Base-by-base conservation (phyloP, 2,797 vertebrate species). In the Lates japonicus region DNA sequence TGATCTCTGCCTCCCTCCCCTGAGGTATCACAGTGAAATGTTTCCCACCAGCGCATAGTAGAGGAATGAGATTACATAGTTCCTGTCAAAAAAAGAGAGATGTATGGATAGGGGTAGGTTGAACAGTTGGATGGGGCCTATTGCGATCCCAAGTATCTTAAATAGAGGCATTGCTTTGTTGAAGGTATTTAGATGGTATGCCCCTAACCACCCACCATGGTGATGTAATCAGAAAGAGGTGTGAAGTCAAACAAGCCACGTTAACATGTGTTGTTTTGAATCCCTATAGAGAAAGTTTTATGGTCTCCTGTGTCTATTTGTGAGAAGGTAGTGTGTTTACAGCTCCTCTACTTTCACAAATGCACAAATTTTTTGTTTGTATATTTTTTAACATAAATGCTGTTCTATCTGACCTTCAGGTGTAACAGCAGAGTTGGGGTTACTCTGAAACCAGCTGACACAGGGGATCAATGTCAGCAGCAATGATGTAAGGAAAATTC, bases 201-300 rank as follows among this genome's bases (percentile, higher is more conserved):
- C 33, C 72, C 65, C n/a, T 51, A 65, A 81, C 72, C 74, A 80
- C 68, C 81, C 72, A 74, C 60, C 37, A 46, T 5, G 31, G 82
- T 81, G 76, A 86, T 79, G 70, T 86, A 84, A 92, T 86, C 77
- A 29, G 65, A 29, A 22, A 57, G 69, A 86, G 65, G 76, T 78
- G 64, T 77, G 63, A 88, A 75, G 76, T 33, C 82, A 81, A 90
- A 85, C 78, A 81, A 63, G 48, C 60, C 70, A 54, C n/a, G 69
- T 78, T 60, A 62, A 81, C 82, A 63, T 49, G 58, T 44, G 42
- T 25, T 61, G 31, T 58, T 80, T 69, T 60, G 10, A 65, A 66
- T 70, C 59, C 35, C 7, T 6, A 7, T 17, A 25, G 33, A 60
- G 39, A 52, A 41, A 1, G 22, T 59, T 63, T 52, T 31, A 49